These are phyloP conservation scores for Pachymerium ferrugineum DNA, from an alignment of 2,888 invertebrate species.

Conservation along the genomic window DNA sequence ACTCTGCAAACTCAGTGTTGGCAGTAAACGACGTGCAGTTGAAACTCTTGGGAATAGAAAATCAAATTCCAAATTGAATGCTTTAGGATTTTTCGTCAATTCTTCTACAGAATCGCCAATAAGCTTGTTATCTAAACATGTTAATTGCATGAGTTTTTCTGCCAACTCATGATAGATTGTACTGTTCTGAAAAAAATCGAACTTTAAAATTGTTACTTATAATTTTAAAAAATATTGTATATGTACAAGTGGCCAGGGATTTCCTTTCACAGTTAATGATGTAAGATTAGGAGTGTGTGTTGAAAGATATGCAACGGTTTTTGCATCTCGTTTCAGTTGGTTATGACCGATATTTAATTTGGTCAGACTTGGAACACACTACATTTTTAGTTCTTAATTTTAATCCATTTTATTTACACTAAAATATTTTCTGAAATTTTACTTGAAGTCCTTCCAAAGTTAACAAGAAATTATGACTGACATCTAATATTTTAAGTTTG, in stretches of 20 bases:
- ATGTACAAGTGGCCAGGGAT: neutral
- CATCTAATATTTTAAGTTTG: conserved; percentile 26
- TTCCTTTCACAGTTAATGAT: neutral
- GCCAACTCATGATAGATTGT: neutral
- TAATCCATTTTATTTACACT: neutral
- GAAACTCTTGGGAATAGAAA: neutral
- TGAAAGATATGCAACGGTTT: neutral
- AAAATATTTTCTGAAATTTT: neutral
- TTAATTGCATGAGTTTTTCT: neutral
- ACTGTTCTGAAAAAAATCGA: neutral
- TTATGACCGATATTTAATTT: neutral
- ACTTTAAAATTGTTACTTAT: neutral
- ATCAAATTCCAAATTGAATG: neutral
- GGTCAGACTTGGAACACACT: neutral
- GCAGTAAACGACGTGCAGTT: neutral
- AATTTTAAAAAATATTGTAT: too few species aligned
- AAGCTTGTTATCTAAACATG: neutral
- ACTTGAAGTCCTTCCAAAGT: conserved; percentile 28
- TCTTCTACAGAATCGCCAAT: neutral
- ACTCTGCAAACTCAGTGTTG: neutral
- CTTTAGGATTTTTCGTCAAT: neutral
- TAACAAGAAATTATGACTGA: conserved; percentile 14
- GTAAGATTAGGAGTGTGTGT: neutral
- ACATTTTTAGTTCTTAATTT: neutral
- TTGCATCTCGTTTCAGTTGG: neutral